phyloP scores from a whole-genome alignment of 2,888 invertebrate species.

The Caenorhabditis angaria region DNA sequence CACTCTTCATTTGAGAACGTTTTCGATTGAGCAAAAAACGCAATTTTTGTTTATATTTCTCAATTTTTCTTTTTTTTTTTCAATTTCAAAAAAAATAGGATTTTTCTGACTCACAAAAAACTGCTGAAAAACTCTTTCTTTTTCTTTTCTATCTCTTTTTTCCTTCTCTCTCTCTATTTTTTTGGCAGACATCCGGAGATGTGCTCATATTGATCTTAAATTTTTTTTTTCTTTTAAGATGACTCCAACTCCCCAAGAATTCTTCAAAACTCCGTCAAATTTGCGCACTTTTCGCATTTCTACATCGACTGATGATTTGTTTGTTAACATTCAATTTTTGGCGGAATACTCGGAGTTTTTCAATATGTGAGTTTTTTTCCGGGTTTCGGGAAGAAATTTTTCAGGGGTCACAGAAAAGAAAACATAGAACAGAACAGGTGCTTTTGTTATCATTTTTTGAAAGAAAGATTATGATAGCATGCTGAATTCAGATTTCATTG shows the following conservation, averaged over 20 bases:
- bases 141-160: not conserved
- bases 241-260: not conserved
- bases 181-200: not conserved
- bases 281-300: slow-evolving; percentile 33
- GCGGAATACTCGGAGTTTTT: slow-evolving; percentile 43
- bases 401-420: not conserved
- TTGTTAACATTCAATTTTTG: slow-evolving; percentile 28
- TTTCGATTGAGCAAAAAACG: too few species aligned
- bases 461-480: not conserved
- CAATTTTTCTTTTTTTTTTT: too few species aligned
- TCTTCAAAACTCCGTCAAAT: slow-evolving; percentile 7
- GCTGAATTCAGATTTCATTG: too few species aligned
- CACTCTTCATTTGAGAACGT: too few species aligned
- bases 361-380: slow-evolving; percentile 8
- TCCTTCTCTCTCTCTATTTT: not conserved
- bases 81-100: too few species aligned
- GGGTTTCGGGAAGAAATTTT: not conserved
- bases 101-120: too few species aligned
- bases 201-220: slow-evolving; percentile 1
- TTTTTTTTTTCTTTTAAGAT: not conserved
- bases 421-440: not conserved
- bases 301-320: slow-evolving; percentile 28
- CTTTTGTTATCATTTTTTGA: not conserved
- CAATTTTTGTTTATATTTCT: too few species aligned
- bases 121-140: not conserved